Conservation (phyloP, 1,140 invertebrate species). For the Hestina assimilis region DNA sequence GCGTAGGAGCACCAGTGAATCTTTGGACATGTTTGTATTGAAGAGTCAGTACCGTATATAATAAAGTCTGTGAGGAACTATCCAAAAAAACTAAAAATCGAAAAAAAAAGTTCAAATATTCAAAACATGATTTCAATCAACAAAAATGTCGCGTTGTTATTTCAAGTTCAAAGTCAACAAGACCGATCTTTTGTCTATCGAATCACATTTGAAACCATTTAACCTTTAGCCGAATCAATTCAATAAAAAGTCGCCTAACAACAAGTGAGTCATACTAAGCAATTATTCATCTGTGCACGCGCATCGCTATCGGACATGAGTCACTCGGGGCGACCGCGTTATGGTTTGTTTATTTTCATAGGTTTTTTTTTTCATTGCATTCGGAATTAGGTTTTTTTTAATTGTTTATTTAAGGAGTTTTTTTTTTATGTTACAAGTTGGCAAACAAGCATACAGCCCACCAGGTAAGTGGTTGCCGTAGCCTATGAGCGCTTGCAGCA, state of each 20-base stretch:
- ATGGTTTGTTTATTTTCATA: slow-evolving; percentile 19
- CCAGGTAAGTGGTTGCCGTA: too few relatives aligned
- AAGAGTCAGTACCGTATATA: too few relatives aligned
- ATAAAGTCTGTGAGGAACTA: too few relatives aligned
- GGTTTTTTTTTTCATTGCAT: slow-evolving; percentile 9
- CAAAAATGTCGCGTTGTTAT: too few relatives aligned
- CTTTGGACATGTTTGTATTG: too few relatives aligned
- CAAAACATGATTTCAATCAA: too few relatives aligned
- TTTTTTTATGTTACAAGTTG: too few relatives aligned
- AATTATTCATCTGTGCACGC: slow-evolving; percentile 31
- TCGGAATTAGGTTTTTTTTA: background rate
- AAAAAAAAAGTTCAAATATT: background rate
- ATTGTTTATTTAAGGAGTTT: too few relatives aligned
- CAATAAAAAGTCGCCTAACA: slow-evolving; percentile 17
- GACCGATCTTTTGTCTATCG: background rate
- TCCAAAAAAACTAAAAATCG: background rate
- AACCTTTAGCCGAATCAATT: slow-evolving; percentile 3
- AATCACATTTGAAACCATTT: background rate
- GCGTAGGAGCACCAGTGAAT: too few relatives aligned
- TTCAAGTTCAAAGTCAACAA: background rate
- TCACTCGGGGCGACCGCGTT: slow-evolving; percentile 14
- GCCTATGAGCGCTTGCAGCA: too few relatives aligned
- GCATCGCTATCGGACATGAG: slow-evolving; percentile 23
- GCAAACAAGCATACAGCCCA: too few relatives aligned
- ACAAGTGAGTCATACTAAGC: slow-evolving; percentile 24